Evolutionary conservation across 2,888 invertebrate genomes (phyloP), one percentile per base, ranked within the genome.

Genomic region (Crematogaster levior): DNA sequence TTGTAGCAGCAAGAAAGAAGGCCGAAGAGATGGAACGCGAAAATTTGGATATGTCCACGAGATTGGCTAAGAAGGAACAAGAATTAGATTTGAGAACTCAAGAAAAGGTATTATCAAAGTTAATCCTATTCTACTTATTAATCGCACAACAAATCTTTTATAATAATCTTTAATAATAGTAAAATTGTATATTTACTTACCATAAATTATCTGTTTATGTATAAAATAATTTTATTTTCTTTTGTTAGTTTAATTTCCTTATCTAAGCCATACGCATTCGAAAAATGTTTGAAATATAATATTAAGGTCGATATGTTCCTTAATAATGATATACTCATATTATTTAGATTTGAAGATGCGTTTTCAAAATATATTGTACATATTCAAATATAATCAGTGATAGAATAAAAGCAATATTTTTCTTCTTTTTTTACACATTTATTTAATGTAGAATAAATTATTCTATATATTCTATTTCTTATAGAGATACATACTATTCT

Each of bases 31-130:
- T 98, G 74, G 98, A 99, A 93, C 97, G 97, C 85, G 98, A 98
- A 92, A 98, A 98, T 93, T 96, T 97, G 1, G 98, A 99, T 89
- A 96, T 99, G 93, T 97, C 97, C 53, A 97, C 97, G 1, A 97
- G 97, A 91, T 95, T 99, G 81, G 97, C 98, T 6, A 98, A 98
- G 93, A 98, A 97, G 95, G 99, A 99, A 94, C 98, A 98, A 94
- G 98, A 99, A 94, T 95, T 98, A 86, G 99, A 99, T 95, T 96
- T 97, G 91, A 96, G 97, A 93, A 96, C 97, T 83, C 98, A 98
- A 93, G 99, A 99, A 95, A 97, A 98, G 93, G 96, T 95, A 91
- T 27, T 30, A 9, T n/a, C 27, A 34, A 30, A 72, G 34, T 61
- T 1, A 40, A 27, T n/a, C n/a, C n/a, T 72, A 27, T 56, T 18